Evolutionary conservation across 2,888 invertebrate genomes (phyloP).

Genomic region (Dynastes grantii): DNA sequence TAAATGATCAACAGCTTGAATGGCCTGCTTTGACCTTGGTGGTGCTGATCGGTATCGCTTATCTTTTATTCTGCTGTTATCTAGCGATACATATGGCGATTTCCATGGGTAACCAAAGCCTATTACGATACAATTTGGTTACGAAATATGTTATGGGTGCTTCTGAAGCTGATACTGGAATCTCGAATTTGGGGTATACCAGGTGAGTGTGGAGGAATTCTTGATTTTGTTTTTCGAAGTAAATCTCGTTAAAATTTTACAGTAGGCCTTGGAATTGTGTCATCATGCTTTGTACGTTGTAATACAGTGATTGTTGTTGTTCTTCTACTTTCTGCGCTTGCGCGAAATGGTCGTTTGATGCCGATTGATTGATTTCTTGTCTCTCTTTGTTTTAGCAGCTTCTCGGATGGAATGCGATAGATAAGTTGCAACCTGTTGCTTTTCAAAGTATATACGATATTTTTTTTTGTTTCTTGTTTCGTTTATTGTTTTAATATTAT

Average conservation of each 20-base stretch:
- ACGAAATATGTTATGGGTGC: constrained; percentile 75
- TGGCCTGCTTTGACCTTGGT: constrained; percentile 71
- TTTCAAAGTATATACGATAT: too few species aligned
- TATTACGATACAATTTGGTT: constrained; percentile 73
- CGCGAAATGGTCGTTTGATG: constrained; percentile 8
- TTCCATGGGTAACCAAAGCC: constrained; percentile 76
- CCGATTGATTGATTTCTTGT: too few species aligned
- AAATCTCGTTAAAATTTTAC: too few species aligned
- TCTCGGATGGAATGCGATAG: constrained; percentile 13
- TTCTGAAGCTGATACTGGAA: constrained; percentile 71
- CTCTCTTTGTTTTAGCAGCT: constrained; percentile 43
- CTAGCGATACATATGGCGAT: constrained; percentile 82
- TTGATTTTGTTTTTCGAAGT: too few species aligned
- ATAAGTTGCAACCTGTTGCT: neutral
- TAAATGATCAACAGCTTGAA: constrained; percentile 70
- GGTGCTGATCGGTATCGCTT: constrained; percentile 76
- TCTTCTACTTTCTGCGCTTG: neutral
- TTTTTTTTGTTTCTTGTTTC: neutral
- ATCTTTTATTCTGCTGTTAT: constrained; percentile 83
- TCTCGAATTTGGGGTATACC: constrained; percentile 74
- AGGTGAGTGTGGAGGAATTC: constrained; percentile 69
- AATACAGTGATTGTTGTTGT: too few species aligned
- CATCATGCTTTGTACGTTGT: neutral
- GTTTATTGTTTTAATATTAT: too few species aligned
- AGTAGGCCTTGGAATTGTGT: neutral